phyloP scores from a whole-genome alignment of 2,797 vertebrate genomes.

The Cygnus olor region DNA sequence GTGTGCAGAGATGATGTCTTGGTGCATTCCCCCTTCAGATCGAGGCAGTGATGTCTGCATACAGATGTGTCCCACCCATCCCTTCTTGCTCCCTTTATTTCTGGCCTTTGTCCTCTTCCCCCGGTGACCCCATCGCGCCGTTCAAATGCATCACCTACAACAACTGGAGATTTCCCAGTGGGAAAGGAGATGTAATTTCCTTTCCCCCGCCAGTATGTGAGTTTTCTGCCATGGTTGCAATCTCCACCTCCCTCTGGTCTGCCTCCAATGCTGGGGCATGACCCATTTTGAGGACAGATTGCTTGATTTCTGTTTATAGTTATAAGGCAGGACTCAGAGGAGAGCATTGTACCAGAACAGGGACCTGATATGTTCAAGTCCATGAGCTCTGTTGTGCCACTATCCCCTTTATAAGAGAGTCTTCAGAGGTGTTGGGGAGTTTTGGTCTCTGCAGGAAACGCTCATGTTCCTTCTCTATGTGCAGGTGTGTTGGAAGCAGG shows the following conservation, averaged over 20 bases:
- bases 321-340: background rate
- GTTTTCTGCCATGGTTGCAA: background rate
- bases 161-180: background rate
- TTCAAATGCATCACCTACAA: no score
- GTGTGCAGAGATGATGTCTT: background rate
- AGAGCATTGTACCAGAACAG: background rate
- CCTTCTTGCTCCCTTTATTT: accelerated
- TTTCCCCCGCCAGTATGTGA: background rate
- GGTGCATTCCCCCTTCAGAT: background rate
- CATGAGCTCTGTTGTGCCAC: background rate
- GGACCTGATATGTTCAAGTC: background rate
- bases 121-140: accelerated
- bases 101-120: background rate
- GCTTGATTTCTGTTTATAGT: background rate
- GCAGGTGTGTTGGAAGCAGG: background rate
- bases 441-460: background rate
- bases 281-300: background rate
- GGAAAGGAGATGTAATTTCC: background rate
- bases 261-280: accelerated
- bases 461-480: accelerated
- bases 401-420: background rate
- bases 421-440: background rate
- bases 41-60: accelerated
- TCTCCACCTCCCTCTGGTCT: background rate
- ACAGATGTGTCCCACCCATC: background rate